These are phyloP conservation scores for Brachionus calyciflorus DNA, from an alignment of 1,140 invertebrate species.

Conservation along the genomic window DNA sequence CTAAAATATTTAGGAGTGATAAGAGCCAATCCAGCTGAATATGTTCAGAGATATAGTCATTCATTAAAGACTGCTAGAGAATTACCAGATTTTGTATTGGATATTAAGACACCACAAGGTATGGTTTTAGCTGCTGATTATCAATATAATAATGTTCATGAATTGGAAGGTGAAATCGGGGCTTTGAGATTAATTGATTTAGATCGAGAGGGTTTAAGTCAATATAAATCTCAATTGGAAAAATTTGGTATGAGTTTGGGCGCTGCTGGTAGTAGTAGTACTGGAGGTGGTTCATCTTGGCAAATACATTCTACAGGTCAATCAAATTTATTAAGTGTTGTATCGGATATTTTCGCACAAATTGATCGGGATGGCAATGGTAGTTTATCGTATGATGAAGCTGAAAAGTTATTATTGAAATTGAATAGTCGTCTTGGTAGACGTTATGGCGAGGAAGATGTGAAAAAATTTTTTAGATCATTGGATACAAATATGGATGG, in stretches of 20 bases:
- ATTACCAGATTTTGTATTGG: neutral
- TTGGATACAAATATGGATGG: neutral
- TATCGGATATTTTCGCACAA: constrained; percentile 5
- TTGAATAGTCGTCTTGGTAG: neutral
- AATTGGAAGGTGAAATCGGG: neutral
- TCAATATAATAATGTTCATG: neutral
- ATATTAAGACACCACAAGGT: neutral
- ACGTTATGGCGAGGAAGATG: neutral
- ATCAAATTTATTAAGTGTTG: neutral
- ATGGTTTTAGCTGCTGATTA: neutral
- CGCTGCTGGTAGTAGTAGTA: too few species aligned
- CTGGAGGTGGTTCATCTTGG: neutral
- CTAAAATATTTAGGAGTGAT: neutral
- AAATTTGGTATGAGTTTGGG: neutral
- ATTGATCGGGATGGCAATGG: neutral
- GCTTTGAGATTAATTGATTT: constrained; percentile 1
- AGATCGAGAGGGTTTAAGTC: neutral
- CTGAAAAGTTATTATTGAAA: neutral
- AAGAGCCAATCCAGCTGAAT: neutral
- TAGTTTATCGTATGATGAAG: neutral
- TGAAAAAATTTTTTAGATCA: neutral
- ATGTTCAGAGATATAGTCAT: neutral
- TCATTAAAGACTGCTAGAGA: neutral
- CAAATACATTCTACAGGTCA: neutral
- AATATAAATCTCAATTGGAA: neutral